A percentile compares a stretch with the other conserved stretches of the same genome.
Evolutionary conservation across 2,888 invertebrate species (phyloP).

Genomic region (Drosophila flavopinicola): DNA sequence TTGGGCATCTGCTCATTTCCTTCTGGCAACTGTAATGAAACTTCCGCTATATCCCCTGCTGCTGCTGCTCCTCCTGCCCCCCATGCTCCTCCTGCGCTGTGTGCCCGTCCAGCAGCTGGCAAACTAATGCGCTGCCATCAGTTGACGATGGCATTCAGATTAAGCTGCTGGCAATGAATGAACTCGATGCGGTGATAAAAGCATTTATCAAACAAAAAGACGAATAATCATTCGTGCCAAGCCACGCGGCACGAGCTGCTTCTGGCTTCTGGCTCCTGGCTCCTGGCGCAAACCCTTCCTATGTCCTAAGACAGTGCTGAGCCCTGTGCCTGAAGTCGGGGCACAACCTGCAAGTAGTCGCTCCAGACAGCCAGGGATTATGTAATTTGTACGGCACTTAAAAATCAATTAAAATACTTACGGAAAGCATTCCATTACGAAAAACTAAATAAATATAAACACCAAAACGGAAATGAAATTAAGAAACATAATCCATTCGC

Average conservation of each 20-base stretch:
- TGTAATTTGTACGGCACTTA: conserved; percentile 73
- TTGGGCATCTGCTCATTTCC: conserved; percentile 59
- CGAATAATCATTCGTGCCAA: conserved; percentile 80
- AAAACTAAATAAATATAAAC: conserved; percentile 19
- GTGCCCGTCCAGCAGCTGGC: conserved; percentile 52
- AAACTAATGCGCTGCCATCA: conserved; percentile 84
- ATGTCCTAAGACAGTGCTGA: conserved; percentile 14
- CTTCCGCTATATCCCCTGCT: conserved; percentile 62
- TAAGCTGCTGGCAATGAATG: conserved; percentile 84
- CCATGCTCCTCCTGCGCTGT: background rate
- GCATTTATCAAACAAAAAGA: conserved; percentile 83
- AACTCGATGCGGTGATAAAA: conserved; percentile 85
- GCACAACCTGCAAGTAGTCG: conserved; percentile 2
- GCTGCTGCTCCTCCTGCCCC: background rate
- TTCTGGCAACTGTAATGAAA: conserved; percentile 79
- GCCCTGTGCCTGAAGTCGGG: background rate
- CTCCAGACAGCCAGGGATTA: conserved; percentile 59
- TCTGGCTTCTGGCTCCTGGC: conserved; percentile 10
- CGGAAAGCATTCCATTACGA: conserved; percentile 19
- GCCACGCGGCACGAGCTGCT: conserved; percentile 53
- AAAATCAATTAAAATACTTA: conserved; percentile 73
- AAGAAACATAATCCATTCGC: conserved; percentile 1
- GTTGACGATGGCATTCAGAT: conserved; percentile 84
- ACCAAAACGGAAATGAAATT: conserved; percentile 15
- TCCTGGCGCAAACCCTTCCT: conserved; percentile 35